Evolutionary conservation across 2,888 invertebrate genomes (phyloP), one percentile per base, ranked within the genome.

Genomic region (Copidosoma aretas): DNA sequence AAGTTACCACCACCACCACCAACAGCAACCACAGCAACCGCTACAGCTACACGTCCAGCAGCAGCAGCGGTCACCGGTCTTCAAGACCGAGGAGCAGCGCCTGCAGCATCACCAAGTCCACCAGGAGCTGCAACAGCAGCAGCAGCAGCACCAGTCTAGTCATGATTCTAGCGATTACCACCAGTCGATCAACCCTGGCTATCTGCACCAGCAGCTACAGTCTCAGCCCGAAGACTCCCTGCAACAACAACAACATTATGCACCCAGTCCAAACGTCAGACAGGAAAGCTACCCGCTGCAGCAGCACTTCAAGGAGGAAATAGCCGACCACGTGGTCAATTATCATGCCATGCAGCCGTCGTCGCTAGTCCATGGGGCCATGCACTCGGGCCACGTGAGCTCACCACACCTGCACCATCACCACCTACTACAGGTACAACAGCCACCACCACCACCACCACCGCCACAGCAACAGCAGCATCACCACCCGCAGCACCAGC

Each of bases 301-400:
- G 43, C 76, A 72, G 12, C 84, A 86, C 73, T 90, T 89, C 58
- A 91, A 91, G 77, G 90, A 90, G 58, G 90, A 91, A 79, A 79
- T 67, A 62, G 84, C 83, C 46, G 86, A 85, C 51, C 79, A 84
- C 52, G 66, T 60, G n/a, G 72, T 72, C 43, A 32, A 32, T 12
- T 75, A 75, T 69, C 76, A 74, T 64, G 72, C 25, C 80, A 79
- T 73, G 73, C 74, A 65, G 63, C 64, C 75, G 75, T 70, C 78
- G 75, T 70, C 78, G 75, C 64, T 72, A 75, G 58, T 70, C 1
- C 78, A 76, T 57, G 72, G 71, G 17, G 60, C 66, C 5, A 32
- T 32, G 32, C 78, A 78, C 41, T 85, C 84, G 75, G 81, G 83
- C 32, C 78, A 77, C 60, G 79, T 80, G 60, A 80, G 79, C 58